phyloP scores from a whole-genome alignment of 2,113 vertebrate genomes.

The Bufo bufo region DNA sequence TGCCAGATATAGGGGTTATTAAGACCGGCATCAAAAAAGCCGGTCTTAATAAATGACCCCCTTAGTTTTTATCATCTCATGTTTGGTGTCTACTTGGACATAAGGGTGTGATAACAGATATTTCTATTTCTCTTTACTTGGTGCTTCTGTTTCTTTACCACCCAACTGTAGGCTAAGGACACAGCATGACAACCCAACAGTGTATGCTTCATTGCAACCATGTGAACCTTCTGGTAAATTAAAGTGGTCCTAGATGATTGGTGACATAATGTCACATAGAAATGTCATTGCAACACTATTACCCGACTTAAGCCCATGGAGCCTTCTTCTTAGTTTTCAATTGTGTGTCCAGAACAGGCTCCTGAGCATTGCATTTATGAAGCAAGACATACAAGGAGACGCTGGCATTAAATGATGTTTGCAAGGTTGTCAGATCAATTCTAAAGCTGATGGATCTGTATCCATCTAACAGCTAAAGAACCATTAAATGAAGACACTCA shows the following conservation, averaged over 20 bases:
- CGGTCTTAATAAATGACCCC: too few species aligned
- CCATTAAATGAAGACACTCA: not conserved
- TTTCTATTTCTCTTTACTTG: not conserved
- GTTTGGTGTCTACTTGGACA: not conserved
- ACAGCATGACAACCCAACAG: not conserved
- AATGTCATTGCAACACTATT: not conserved
- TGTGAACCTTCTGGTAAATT: not conserved
- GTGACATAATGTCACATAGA: not conserved
- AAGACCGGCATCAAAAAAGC: too few species aligned
- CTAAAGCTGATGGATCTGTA: not conserved
- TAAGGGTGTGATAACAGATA: not conserved
- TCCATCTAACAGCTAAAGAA: not conserved
- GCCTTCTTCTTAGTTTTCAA: not conserved
- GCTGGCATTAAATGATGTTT: not conserved
- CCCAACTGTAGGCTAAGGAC: not conserved
- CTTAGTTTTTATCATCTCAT: too few species aligned
- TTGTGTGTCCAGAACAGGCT: not conserved
- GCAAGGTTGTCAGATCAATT: not conserved
- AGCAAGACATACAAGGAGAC: not conserved
- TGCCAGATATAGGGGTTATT: too few species aligned
- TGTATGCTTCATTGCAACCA: not conserved
- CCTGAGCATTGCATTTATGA: not conserved
- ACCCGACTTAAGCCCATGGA: not conserved
- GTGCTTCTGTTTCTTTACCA: not conserved
- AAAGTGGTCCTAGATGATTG: not conserved